phyloP scores from a whole-genome alignment of 1,140 invertebrate genomes.

The Brachionus plicatilis region DNA sequence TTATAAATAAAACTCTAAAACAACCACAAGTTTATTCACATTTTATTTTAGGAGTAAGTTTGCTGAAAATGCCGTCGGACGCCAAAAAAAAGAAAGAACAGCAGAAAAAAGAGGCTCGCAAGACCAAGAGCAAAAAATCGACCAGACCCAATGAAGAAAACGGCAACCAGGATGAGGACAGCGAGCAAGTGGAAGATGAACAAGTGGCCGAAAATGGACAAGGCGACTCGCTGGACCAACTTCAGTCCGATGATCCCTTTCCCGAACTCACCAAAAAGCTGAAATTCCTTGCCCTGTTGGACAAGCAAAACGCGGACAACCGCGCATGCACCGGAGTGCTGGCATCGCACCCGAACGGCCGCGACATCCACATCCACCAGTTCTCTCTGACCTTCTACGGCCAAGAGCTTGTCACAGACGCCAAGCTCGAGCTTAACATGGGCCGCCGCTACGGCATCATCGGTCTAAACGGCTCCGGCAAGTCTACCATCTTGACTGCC shows the following conservation, averaged over 20 bases:
- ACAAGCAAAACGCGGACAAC: constrained; percentile 30
- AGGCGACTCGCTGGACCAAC: background rate
- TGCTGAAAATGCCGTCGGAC: constrained; percentile 39
- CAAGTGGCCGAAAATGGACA: background rate
- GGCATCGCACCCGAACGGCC: constrained; percentile 83
- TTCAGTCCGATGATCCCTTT: background rate
- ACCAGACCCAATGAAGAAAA: background rate
- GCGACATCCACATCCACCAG: constrained; percentile 93
- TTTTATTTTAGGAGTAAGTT: background rate
- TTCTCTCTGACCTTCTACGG: constrained; percentile 98
- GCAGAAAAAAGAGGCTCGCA: constrained; percentile 36
- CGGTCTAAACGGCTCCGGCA: constrained; percentile 87
- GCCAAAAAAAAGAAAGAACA: constrained; percentile 36
- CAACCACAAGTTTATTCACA: background rate
- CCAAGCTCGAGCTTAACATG: constrained; percentile 90
- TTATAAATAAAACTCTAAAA: background rate
- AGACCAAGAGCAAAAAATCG: background rate
- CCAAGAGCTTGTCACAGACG: constrained; percentile 86
- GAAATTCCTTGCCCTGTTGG: background rate
- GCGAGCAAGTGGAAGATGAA: background rate
- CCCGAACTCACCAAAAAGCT: background rate
- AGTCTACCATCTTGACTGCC: constrained; percentile 19
- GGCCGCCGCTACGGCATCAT: constrained; percentile 91
- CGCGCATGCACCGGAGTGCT: constrained; percentile 64
- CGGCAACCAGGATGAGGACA: background rate